phyloP scores from a whole-genome alignment of 2,113 vertebrate genomes.

The Centropristis striata region DNA sequence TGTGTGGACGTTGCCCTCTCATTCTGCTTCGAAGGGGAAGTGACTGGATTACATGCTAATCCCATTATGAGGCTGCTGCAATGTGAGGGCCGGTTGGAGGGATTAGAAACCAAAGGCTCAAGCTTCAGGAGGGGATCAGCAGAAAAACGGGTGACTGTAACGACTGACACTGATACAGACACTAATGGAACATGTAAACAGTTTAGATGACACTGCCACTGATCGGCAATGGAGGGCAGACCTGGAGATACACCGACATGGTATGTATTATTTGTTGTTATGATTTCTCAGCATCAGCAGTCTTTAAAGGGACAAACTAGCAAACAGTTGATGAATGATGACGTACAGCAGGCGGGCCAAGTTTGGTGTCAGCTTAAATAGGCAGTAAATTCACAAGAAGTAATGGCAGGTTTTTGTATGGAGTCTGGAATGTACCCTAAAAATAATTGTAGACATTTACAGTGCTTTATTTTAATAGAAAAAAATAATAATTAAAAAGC shows the following conservation, averaged over 20 bases:
- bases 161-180: conserved; percentile 32
- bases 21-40: conserved; percentile 53
- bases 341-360: conserved; percentile 30
- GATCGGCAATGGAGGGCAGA: background rate
- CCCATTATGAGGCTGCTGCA: conserved; percentile 78
- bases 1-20: conserved; percentile 69
- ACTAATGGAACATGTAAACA: conserved; percentile 10
- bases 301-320: background rate
- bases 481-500: background rate
- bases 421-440: background rate
- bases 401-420: background rate
- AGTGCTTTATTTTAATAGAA: too few species aligned
- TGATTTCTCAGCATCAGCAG: conserved; percentile 11
- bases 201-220: background rate
- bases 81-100: conserved; percentile 70
- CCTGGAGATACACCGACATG: conserved; percentile 23
- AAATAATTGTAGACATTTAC: background rate
- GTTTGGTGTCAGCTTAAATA: conserved; percentile 33
- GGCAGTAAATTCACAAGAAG: conserved; percentile 37
- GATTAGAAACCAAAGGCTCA: conserved; percentile 64
- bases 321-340: conserved; percentile 28
- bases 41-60: conserved; percentile 81
- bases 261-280: conserved; percentile 47
- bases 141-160: conserved; percentile 32
- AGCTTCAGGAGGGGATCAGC: conserved; percentile 28